These are phyloP conservation scores for Uromys caudimaculatus DNA, from an alignment of 2,797 vertebrate genomes.

Conservation along the genomic window DNA sequence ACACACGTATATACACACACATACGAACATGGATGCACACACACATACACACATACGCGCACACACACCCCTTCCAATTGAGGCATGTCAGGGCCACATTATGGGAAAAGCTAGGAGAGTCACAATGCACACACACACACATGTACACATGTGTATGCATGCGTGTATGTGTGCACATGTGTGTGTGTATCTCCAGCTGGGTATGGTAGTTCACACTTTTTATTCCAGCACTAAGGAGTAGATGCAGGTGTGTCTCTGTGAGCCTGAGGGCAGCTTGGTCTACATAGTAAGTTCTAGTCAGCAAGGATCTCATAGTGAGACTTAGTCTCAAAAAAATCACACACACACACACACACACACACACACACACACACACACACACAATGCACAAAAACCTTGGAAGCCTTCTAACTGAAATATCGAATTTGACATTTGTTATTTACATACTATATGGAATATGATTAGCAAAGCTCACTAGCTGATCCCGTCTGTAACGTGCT, in stretches of 20 bases:
- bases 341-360: neutral
- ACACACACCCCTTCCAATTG: neutral
- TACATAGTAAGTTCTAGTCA: neutral
- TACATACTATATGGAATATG: neutral
- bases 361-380: neutral
- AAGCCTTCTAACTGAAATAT: constrained; percentile 35
- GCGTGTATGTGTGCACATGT: neutral
- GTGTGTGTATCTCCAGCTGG: neutral
- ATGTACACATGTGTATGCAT: neutral
- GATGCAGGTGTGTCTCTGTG: neutral
- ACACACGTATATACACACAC: no score
- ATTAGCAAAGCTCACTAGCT: neutral
- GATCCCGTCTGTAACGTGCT: neutral
- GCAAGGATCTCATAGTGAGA: neutral
- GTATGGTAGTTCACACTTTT: neutral
- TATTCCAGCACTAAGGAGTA: neutral
- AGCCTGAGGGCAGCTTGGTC: neutral
- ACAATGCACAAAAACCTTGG: neutral
- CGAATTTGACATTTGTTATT: neutral
- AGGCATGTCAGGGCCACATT: neutral
- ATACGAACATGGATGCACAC: neutral
- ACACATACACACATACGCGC: neutral
- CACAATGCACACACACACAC: neutral
- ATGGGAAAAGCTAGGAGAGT: neutral
- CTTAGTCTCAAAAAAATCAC: neutral